Percentiles rank a stretch among this genome's conserved stretches.
These are phyloP conservation scores for Microctenopoma lineatum DNA, from an alignment of 2,797 vertebrate species.

Conservation along the genomic window DNA sequence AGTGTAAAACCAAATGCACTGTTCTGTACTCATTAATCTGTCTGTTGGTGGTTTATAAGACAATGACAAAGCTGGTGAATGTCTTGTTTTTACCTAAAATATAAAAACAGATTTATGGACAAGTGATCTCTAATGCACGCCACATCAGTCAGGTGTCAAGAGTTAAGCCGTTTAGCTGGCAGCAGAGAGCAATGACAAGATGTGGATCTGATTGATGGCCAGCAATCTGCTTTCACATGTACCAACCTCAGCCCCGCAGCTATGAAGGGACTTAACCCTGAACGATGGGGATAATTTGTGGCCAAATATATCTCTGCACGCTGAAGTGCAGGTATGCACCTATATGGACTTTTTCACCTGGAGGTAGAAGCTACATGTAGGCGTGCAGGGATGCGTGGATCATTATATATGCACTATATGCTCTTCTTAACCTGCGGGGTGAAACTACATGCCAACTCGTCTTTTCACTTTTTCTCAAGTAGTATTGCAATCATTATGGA, in stretches of 20 bases:
- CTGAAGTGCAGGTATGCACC: not conserved
- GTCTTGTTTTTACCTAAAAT: not conserved
- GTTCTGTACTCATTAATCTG: too few species aligned
- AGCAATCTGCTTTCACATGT: conserved; percentile 13
- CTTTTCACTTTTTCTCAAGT: not conserved
- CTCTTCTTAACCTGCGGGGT: not conserved
- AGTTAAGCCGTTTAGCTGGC: not conserved
- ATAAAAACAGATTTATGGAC: not conserved
- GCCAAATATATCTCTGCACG: conserved; percentile 9
- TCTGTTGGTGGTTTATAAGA: not conserved
- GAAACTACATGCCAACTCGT: not conserved
- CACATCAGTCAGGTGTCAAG: not conserved
- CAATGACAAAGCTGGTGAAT: too few species aligned
- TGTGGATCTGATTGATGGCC: conserved; percentile 7
- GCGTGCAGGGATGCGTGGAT: not conserved
- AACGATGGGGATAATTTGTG: not conserved
- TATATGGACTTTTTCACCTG: not conserved
- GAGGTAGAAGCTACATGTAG: not conserved
- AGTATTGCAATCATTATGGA: not conserved
- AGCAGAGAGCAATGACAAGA: not conserved
- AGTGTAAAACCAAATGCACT: too few species aligned
- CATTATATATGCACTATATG: too few species aligned
- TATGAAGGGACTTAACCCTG: not conserved
- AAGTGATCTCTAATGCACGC: not conserved
- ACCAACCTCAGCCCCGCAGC: conserved; percentile 3